Percentiles rank a stretch among this genome's conserved stretches.
Conservation (phyloP, 2,797 vertebrate species). For the Sebastes minor region DNA sequence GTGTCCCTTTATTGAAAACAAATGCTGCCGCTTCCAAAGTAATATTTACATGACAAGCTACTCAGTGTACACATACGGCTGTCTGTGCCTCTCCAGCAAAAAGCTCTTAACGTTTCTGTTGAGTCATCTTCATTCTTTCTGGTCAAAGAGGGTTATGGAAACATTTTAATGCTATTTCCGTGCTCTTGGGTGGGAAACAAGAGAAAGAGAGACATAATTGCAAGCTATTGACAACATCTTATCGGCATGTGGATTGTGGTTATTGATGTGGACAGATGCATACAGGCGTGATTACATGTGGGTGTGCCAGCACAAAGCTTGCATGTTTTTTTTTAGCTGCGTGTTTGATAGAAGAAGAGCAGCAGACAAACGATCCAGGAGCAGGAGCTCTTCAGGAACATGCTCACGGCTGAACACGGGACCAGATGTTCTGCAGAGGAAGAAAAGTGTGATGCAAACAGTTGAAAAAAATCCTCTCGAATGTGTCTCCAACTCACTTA, state of each 20-base stretch:
- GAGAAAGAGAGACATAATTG: neutral
- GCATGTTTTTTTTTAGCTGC: slow-evolving; percentile 40
- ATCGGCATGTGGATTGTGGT: neutral
- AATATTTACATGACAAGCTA: slow-evolving; percentile 18
- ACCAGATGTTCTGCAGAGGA: slow-evolving; percentile 68
- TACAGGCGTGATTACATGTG: neutral
- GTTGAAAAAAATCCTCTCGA: neutral
- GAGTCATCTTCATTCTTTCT: slow-evolving; percentile 9
- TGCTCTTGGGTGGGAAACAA: neutral
- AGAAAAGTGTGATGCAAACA: slow-evolving; percentile 27
- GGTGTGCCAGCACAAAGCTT: slow-evolving; percentile 22
- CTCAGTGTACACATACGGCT: neutral
- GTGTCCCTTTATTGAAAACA: slow-evolving; percentile 64
- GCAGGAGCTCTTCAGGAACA: slow-evolving; percentile 72
- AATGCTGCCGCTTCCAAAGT: slow-evolving; percentile 19
- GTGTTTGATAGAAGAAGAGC: slow-evolving; percentile 57
- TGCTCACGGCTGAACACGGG: slow-evolving; percentile 77
- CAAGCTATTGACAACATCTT: slow-evolving; percentile 4
- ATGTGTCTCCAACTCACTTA: neutral
- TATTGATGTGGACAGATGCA: slow-evolving; percentile 6
- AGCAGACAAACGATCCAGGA: slow-evolving; percentile 68
- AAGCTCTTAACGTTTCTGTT: slow-evolving; percentile 12
- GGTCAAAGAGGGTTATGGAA: neutral
- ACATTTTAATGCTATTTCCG: neutral
- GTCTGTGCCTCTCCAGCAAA: slow-evolving; percentile 2